These are phyloP conservation scores for Oasisia sp. DNA, from an alignment of 2,888 invertebrate genomes.

Conservation along the genomic window DNA sequence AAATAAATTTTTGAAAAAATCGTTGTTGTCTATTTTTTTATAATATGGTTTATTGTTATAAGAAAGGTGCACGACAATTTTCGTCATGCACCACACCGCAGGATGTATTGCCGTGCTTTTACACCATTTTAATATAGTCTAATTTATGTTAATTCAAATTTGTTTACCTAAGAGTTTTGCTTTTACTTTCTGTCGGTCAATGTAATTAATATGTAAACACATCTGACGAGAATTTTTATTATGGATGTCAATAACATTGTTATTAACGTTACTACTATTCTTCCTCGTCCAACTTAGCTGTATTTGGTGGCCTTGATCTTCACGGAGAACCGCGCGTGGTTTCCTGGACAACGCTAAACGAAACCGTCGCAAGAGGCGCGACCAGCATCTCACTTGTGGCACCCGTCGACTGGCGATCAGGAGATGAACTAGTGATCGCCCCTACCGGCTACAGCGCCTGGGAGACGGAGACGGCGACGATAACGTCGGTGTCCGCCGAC, in stretches of 20 bases:
- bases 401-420: constrained; percentile 41
- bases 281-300: constrained; percentile 40
- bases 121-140: too few species aligned
- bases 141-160: too few species aligned
- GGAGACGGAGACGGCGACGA: constrained; percentile 39
- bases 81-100: too few species aligned
- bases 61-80: too few species aligned
- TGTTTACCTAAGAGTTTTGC: too few species aligned
- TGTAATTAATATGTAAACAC: too few species aligned
- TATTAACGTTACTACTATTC: background rate
- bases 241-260: too few species aligned
- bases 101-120: too few species aligned
- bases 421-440: constrained; percentile 40
- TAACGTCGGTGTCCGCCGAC: constrained; percentile 39
- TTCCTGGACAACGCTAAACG: constrained; percentile 41
- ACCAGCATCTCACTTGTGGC: constrained; percentile 33
- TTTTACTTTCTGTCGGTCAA: too few species aligned
- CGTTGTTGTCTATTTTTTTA: background rate
- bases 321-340: constrained; percentile 38
- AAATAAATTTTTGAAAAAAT: background rate
- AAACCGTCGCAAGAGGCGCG: constrained; percentile 36
- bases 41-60: background rate
- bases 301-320: constrained; percentile 45
- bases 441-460: constrained; percentile 36
- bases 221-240: too few species aligned